phyloP scores from a whole-genome alignment of 2,797 vertebrate genomes.

The Denticeps clupeoides region DNA sequence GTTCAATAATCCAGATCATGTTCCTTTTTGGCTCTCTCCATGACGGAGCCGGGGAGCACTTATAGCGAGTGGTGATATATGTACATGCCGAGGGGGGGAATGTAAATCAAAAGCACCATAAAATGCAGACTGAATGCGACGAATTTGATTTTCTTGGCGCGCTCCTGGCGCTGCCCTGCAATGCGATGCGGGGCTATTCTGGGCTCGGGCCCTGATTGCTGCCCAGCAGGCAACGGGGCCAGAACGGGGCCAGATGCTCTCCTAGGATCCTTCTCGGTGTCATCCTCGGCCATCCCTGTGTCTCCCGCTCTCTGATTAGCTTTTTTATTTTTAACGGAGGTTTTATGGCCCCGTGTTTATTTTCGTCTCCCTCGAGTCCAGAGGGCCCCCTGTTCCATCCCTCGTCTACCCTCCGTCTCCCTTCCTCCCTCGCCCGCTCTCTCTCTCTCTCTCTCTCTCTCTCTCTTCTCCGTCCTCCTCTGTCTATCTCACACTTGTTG shows the following conservation, averaged over 20 bases:
- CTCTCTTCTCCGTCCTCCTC: background rate
- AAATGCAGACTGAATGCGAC: constrained; percentile 8
- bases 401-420: background rate
- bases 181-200: constrained; percentile 5
- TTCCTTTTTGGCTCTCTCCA: constrained; percentile 14
- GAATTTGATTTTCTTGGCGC: constrained; percentile 15
- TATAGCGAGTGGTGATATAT: constrained; percentile 18
- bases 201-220: constrained; percentile 2
- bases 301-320: background rate
- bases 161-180: constrained; percentile 3
- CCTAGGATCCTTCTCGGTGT: background rate
- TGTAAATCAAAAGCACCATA: constrained; percentile 27
- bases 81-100: background rate
- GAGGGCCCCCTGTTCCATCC: too few relatives aligned
- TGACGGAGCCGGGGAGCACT: constrained; percentile 17
- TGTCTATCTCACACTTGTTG: background rate
- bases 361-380: too few relatives aligned
- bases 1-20: constrained; percentile 27
- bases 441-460: background rate
- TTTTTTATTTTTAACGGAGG: background rate
- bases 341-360: too few relatives aligned
- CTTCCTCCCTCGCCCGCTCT: background rate
- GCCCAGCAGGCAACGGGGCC: constrained; percentile 6
- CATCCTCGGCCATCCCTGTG: background rate
- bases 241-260: background rate